Base-by-base conservation (phyloP, 2,113 vertebrate genomes). In the Cinclus cinclus region DNA sequence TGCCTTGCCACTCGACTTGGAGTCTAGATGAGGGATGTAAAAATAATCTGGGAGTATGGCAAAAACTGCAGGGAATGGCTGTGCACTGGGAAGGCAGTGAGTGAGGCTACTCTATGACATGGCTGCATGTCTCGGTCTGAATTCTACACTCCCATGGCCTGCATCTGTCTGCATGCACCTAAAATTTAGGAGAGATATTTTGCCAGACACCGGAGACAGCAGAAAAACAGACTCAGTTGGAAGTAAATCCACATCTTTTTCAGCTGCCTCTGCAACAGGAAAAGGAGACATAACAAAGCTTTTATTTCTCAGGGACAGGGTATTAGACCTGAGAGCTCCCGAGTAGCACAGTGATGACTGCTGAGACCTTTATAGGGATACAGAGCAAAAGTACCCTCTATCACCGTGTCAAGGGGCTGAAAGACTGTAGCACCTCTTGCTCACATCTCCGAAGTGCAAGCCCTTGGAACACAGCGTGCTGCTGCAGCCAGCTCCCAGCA, bases 391-490 rank as follows among this genome's bases (percentile, higher is more conserved):
- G 30, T 6, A 47, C n/a, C 7, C 24, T 60, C 16, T 21, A 4
- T 9, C 25, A 25, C 22, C 25, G 2, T 75, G 39, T 28, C 44
- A 35, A 33, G 24, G 19, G 27, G 27, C 35, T 15, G 63, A 87
- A 79, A 60, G 33, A 62, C 21, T 4, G 0, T 1, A 47, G 49
- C 33, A n/a, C 65, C 30, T 37, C 53, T 52, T 16, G 24, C 41
- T 76, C n/a, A 1, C 37, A 25, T 22, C 42, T 73, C 49, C 15
- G 28, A 4, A 0, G 35, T 6, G 23, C 15, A 10, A 88, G 42
- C 23, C 24, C 59, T 33, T 9, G 4, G 7, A 88, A 39, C 2
- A 4, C 21, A 47, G 21, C 0, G 1, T 2, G 0, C 55, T 46
- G 27, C 50, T n/a, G n/a, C 77, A 77, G 19, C 11, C 65, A 28